Base-by-base conservation (phyloP, 2,113 vertebrate species). In the Oceanodroma tethys region DNA sequence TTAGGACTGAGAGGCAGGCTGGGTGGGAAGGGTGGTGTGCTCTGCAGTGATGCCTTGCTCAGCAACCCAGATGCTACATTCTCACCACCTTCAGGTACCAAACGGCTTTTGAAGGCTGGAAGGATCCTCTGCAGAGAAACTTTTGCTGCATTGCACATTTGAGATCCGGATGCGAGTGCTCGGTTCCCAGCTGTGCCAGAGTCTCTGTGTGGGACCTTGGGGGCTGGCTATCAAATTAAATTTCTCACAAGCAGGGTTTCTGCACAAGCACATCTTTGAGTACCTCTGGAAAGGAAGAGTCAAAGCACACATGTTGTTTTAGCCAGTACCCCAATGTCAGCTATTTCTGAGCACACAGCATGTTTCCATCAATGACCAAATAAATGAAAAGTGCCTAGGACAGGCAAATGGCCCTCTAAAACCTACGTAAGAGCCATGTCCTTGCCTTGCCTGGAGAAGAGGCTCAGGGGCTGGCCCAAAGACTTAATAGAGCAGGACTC, bases 61-160 rank as follows among this genome's bases (percentile, higher is more conserved):
- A 25, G n/a, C 48, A 30, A 22, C 32, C 14, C 40, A 55, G 20
- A 16, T n/a, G 25, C 40, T 48, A 21, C 6, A 1, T 6, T 29
- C 27, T 53, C 55, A 55, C 29, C 62, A 42, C 25, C 17, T 62
- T 34, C 63, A 26, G 50, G 25, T 58, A 14, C 67, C 42, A 21
- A 65, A 55, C 0, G 1, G 14, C 20, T 70, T 60, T 17, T 25
- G 38, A 68, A 40, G 23, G 23, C 19, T 53, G 79, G 38, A 83
- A 53, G 26, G 56, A 53, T 34, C 63, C 38, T 83, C 88, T 42
- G 47, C 42, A 81, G 58, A 56, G 76, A 42, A 47, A 40, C 13
- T 26, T 26, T 4, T 1, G 1, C 47, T 15, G 47, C 40, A 6
- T 3, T 47, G 63, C 40, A 47, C 4, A 1, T 43, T 40, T 47